These are phyloP conservation scores for Drosophila micromelanica DNA, from an alignment of 1,140 invertebrate genomes.

Conservation along the genomic window DNA sequence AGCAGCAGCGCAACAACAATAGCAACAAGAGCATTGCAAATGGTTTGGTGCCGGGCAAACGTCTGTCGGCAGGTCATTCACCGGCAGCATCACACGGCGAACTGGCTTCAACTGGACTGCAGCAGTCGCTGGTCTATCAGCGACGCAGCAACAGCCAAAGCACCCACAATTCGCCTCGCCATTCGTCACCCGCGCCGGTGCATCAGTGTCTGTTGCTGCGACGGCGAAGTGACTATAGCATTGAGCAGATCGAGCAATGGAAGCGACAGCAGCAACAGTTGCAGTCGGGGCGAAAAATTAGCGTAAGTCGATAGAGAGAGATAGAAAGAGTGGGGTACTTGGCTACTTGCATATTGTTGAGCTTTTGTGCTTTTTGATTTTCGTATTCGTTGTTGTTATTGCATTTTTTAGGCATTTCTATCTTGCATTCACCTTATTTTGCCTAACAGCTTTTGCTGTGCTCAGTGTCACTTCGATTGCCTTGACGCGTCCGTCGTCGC, in stretches of 20 bases:
- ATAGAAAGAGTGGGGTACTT: background rate
- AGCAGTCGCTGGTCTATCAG: constrained; percentile 71
- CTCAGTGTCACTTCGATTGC: constrained; percentile 43
- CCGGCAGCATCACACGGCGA: constrained; percentile 41
- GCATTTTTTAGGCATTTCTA: constrained; percentile 24
- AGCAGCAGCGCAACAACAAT: constrained; percentile 30
- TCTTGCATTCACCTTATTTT: constrained; percentile 30
- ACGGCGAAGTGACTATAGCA: constrained; percentile 78
- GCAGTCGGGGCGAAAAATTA: constrained; percentile 65
- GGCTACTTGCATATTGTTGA: background rate
- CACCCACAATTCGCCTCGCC: constrained; percentile 64
- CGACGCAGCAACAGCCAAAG: constrained; percentile 56
- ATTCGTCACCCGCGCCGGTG: constrained; percentile 60
- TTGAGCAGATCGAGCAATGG: constrained; percentile 75
- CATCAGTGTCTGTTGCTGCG: constrained; percentile 77
- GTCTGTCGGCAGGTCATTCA: constrained; percentile 71
- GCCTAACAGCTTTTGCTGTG: constrained; percentile 33
- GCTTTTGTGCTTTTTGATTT: constrained; percentile 20
- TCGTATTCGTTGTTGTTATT: background rate
- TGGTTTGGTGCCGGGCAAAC: constrained; percentile 54
- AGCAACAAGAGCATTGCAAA: constrained; percentile 64
- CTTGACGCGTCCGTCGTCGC: constrained; percentile 40
- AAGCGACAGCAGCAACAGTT: constrained; percentile 62
- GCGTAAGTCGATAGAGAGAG: constrained; percentile 56
- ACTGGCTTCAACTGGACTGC: constrained; percentile 44